Conservation (phyloP, 2,113 vertebrate genomes). For the Megaceryle maxima region DNA sequence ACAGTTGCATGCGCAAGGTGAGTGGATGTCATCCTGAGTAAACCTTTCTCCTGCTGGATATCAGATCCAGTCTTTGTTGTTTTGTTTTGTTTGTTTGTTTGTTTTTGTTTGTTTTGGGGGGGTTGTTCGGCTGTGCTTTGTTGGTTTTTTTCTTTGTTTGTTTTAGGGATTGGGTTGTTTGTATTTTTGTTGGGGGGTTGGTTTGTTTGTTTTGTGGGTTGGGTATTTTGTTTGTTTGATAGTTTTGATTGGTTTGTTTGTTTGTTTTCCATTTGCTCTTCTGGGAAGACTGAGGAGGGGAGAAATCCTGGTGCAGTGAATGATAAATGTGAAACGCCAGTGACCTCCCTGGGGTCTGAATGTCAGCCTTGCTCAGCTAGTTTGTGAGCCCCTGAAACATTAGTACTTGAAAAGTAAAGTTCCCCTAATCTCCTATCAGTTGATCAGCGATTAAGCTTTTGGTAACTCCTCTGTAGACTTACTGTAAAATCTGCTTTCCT, state of each 20-base stretch:
- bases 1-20: background rate
- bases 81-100: background rate
- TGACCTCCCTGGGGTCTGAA: background rate
- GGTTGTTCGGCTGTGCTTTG: background rate
- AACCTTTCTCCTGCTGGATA: background rate
- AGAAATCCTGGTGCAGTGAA: background rate
- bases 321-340: background rate
- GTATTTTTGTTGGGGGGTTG: background rate
- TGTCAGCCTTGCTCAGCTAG: background rate
- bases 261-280: background rate
- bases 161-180: background rate
- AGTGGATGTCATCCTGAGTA: background rate
- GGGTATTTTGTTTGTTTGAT: background rate
- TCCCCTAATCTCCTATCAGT: background rate
- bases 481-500: conserved; percentile 32
- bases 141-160: background rate
- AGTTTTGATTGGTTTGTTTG: background rate
- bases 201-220: background rate
- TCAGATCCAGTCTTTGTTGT: background rate
- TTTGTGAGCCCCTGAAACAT: background rate
- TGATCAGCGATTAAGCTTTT: background rate
- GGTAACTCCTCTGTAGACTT: background rate
- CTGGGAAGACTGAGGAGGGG: background rate
- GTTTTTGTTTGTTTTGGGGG: background rate
- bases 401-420: background rate